These are phyloP conservation scores for Lates japonicus DNA, from an alignment of 2,797 vertebrate species.

Conservation along the genomic window DNA sequence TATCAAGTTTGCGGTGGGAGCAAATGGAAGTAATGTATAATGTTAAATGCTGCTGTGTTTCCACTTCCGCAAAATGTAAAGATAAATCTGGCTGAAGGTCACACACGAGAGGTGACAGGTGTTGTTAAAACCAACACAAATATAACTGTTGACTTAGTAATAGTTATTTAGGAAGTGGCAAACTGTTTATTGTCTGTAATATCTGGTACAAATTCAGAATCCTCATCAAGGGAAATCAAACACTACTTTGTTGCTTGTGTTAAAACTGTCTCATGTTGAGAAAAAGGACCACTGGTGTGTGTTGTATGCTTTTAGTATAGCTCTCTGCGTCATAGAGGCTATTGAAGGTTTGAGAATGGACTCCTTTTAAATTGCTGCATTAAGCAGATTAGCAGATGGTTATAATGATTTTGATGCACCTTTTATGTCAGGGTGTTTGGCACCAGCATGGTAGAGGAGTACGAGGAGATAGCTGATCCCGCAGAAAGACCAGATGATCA, in stretches of 20 bases:
- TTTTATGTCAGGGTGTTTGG: conserved; percentile 92
- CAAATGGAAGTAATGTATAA: neutral
- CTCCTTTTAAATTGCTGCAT: neutral
- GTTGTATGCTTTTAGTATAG: neutral
- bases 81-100: neutral
- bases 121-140: neutral
- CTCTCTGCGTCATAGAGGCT: conserved; percentile 9
- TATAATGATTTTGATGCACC: neutral
- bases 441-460: conserved; percentile 99
- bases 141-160: neutral
- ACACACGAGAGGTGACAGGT: neutral
- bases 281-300: neutral
- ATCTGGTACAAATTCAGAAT: neutral
- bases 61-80: conserved; percentile 12
- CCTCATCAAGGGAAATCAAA: neutral
- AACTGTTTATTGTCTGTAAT: neutral
- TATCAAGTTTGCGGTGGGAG: conserved; percentile 5
- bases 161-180: neutral
- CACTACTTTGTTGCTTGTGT: neutral
- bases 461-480: conserved; percentile 95
- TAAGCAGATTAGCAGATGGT: neutral
- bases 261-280: neutral
- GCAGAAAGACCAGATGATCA: conserved; percentile 91
- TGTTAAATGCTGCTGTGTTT: conserved; percentile 24
- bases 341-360: neutral